phyloP scores from a whole-genome alignment of 2,888 invertebrate species.

The Teleogryllus oceanicus region DNA sequence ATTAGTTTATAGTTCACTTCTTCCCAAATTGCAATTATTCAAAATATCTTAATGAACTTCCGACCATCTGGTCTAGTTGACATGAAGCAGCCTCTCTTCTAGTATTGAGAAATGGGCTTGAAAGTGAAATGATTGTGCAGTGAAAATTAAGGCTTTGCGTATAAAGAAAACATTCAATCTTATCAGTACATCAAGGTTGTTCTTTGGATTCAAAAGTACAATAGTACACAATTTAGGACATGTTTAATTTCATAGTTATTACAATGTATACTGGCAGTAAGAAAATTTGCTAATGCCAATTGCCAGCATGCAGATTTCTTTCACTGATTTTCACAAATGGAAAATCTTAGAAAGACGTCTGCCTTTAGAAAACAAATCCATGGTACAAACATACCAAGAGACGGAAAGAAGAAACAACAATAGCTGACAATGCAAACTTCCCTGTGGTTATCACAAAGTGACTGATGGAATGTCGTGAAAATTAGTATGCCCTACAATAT shows the following conservation, averaged over 20 bases:
- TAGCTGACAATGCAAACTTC: background rate
- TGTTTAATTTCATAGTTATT: background rate
- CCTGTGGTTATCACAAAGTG: background rate
- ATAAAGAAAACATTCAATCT: background rate
- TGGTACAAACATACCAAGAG: background rate
- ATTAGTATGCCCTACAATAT: background rate
- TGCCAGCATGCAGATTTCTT: background rate
- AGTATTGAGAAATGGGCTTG: background rate
- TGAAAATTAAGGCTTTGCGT: background rate
- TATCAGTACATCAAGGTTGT: background rate
- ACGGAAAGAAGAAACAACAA: background rate
- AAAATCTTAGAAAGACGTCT: background rate
- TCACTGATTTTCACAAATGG: background rate
- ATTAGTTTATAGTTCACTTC: background rate
- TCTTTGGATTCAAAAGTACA: conserved; percentile 7
- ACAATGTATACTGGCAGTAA: no score
- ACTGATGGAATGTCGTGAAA: background rate
- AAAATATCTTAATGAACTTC: background rate
- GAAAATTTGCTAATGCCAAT: background rate
- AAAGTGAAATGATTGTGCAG: background rate
- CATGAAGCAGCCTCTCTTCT: conserved; percentile 3
- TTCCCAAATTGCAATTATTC: background rate
- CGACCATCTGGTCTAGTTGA: background rate
- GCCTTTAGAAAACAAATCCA: background rate
- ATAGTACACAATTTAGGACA: background rate